These are phyloP conservation scores for Hydropsyche betteni DNA, from an alignment of 2,888 invertebrate genomes.

Conservation along the genomic window DNA sequence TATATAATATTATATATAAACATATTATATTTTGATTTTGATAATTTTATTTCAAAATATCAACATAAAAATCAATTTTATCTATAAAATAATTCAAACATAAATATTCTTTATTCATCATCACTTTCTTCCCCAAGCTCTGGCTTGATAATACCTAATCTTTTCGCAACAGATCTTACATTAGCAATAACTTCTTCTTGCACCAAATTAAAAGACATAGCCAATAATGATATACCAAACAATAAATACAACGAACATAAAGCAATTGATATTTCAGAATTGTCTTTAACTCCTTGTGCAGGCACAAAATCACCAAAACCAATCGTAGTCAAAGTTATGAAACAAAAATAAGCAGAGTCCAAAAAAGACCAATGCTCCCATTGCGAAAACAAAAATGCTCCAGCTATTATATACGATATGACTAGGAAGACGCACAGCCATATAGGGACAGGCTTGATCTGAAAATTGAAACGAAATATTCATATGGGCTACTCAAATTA, in stretches of 20 bases:
- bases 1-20: too few relatives aligned
- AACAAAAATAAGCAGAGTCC: constrained; percentile 93
- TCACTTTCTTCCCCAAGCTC: constrained; percentile 70
- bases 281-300: constrained; percentile 72
- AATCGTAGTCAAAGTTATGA: constrained; percentile 92
- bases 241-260: constrained; percentile 91
- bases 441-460: constrained; percentile 81
- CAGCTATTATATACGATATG: constrained; percentile 88
- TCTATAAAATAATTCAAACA: too few relatives aligned
- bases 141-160: constrained; percentile 87
- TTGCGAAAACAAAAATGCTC: constrained; percentile 83
- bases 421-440: constrained; percentile 90
- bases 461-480: constrained; percentile 51
- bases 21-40: too few relatives aligned
- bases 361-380: constrained; percentile 90
- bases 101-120: constrained; percentile 56
- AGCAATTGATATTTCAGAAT: constrained; percentile 69
- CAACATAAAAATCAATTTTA: too few relatives aligned
- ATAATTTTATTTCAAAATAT: too few relatives aligned
- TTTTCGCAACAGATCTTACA: constrained; percentile 85
- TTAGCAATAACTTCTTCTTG: constrained; percentile 93
- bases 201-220: constrained; percentile 97
- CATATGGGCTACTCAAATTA: not conserved
- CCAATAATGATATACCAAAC: constrained; percentile 92
- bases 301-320: constrained; percentile 94